Evolutionary conservation across 2,888 invertebrate species (phyloP).

Genomic region (Pollenia amentaria): DNA sequence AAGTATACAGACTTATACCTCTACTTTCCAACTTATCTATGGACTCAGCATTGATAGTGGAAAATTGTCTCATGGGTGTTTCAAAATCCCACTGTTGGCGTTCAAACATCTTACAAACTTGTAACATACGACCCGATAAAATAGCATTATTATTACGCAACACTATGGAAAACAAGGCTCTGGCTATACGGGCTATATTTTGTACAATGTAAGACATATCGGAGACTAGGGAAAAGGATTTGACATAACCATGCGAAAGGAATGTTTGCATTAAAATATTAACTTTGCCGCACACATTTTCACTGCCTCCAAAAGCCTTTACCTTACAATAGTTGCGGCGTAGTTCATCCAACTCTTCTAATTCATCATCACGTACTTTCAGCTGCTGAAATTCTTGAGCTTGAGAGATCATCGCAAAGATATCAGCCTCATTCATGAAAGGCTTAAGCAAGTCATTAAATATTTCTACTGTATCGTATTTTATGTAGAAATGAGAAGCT

Average conservation of each 20-base stretch:
- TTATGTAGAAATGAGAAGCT: constrained; percentile 99
- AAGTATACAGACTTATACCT: constrained; percentile 89
- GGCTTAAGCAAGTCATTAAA: constrained; percentile 93
- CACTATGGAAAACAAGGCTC: constrained; percentile 97
- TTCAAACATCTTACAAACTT: constrained; percentile 96
- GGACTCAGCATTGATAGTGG: constrained; percentile 90
- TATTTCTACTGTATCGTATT: constrained; percentile 96
- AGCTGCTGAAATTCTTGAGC: constrained; percentile 98
- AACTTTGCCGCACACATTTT: constrained; percentile 94
- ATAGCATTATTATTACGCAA: constrained; percentile 95
- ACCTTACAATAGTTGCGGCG: constrained; percentile 90
- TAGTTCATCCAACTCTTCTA: constrained; percentile 94
- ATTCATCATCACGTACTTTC: constrained; percentile 97
- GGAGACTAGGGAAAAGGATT: constrained; percentile 85
- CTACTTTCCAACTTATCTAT: constrained; percentile 92
- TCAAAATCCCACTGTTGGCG: constrained; percentile 95
- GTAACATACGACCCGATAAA: constrained; percentile 93
- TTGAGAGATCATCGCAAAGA: constrained; percentile 95
- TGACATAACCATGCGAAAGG: constrained; percentile 92
- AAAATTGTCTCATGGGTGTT: constrained; percentile 94
- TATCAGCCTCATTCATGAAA: constrained; percentile 93
- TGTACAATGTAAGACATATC: constrained; percentile 85
- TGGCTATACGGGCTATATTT: constrained; percentile 95
- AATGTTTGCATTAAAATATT: constrained; percentile 97
- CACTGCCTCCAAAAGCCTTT: constrained; percentile 92